A percentile compares a stretch with the other conserved stretches of the same genome.
phyloP scores from a whole-genome alignment of 2,797 vertebrate species.

The Myripristis murdjan region DNA sequence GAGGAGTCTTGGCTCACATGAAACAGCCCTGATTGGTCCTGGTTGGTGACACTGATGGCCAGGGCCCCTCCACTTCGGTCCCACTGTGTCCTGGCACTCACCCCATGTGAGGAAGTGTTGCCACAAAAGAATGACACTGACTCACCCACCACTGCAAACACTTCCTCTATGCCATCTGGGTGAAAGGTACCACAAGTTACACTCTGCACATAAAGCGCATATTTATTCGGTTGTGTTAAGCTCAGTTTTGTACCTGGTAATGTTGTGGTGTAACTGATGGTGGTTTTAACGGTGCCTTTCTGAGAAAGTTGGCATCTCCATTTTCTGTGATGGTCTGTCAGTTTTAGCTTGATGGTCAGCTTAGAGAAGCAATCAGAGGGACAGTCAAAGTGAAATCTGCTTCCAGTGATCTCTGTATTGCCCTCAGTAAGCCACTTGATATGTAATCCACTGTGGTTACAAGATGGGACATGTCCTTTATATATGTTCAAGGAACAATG shows the following conservation, averaged over 20 bases:
- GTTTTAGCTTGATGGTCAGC: slow-evolving; percentile 46
- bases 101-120: slow-evolving; percentile 48
- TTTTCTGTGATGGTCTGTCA: slow-evolving; percentile 71
- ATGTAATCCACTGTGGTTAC: slow-evolving; percentile 37
- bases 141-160: slow-evolving; percentile 68
- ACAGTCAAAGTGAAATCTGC: slow-evolving; percentile 34
- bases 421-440: slow-evolving; percentile 61
- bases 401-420: slow-evolving; percentile 42
- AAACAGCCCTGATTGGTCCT: background rate
- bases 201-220: background rate
- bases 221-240: fast-evolving
- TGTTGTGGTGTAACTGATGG: slow-evolving; percentile 39
- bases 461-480: background rate
- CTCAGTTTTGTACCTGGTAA: slow-evolving; percentile 51
- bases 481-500: slow-evolving; percentile 59
- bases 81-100: slow-evolving; percentile 27
- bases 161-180: slow-evolving; percentile 76
- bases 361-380: slow-evolving; percentile 55
- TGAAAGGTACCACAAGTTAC: slow-evolving; percentile 33
- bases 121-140: slow-evolving; percentile 69
- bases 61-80: background rate
- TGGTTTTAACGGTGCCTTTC: slow-evolving; percentile 41
- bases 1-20: slow-evolving; percentile 35
- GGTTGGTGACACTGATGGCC: background rate
- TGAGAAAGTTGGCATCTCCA: slow-evolving; percentile 71